Evolutionary conservation across 2,888 invertebrate genomes (phyloP).

Genomic region (Leptopilina syphax): DNA sequence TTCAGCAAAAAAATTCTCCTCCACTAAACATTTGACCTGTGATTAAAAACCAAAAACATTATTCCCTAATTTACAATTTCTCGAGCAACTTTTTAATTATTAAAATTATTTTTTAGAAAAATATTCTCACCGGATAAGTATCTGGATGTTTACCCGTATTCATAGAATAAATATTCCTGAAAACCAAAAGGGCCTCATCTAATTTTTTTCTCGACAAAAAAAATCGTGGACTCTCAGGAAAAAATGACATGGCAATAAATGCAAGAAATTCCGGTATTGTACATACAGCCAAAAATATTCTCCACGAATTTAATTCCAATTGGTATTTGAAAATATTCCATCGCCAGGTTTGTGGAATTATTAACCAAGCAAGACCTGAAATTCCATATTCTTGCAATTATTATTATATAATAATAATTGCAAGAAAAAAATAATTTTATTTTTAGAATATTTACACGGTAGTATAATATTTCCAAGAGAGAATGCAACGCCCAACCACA

Average conservation of each 20-base stretch:
- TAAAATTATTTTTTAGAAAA: background rate
- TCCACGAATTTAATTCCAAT: conserved; percentile 80
- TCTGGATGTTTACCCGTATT: conserved; percentile 82
- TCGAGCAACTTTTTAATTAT: background rate
- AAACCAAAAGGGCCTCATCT: conserved; percentile 83
- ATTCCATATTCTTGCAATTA: background rate
- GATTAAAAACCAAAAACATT: no score
- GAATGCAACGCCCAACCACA: conserved; percentile 73
- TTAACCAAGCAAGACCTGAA: conserved; percentile 83
- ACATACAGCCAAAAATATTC: conserved; percentile 82
- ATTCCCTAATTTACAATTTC: background rate
- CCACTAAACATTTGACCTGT: conserved; percentile 77
- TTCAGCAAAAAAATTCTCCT: conserved; percentile 70
- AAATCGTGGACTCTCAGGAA: conserved; percentile 90
- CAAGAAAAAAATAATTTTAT: no score
- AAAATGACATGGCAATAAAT: conserved; percentile 80
- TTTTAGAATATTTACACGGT: conserved; percentile 78
- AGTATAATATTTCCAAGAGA: conserved; percentile 76
- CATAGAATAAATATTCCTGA: conserved; percentile 82
- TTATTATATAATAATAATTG: no score
- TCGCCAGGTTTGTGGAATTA: conserved; percentile 82
- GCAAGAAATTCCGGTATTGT: conserved; percentile 84
- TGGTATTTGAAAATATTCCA: conserved; percentile 75
- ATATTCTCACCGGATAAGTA: conserved; percentile 81
- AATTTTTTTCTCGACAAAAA: conserved; percentile 84